Base-by-base conservation (phyloP, 1,140 invertebrate genomes). In the Drosophila subpulchrella region DNA sequence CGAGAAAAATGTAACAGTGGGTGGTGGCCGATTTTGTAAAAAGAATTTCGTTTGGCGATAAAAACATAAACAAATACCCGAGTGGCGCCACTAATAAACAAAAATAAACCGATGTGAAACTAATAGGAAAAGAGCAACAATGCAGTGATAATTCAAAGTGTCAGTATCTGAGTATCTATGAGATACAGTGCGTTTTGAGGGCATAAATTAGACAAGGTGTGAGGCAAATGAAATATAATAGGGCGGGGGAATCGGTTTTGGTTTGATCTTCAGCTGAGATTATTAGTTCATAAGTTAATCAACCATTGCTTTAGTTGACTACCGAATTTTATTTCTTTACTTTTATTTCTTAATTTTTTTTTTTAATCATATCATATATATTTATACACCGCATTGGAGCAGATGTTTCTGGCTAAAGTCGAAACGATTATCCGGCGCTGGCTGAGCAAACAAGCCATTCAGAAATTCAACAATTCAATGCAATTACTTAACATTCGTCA, bases 401-500 rank as follows among this genome's bases (percentile, higher is more conserved):
- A 63, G 60, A 63, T 63, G 60, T 63, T 63, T 63, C 55, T 63
- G 55, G 30, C 59, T 60, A n/a, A 63, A 63, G 55, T 39, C 30
- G n/a, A 6, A 36, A 34, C 63, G 63, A 67, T 67, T 67, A 70
- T 68, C 46, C 24, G 24, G 32, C 61, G 48, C 47, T 53, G 60
- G 24, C 66, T 39, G 27, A 50, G 30, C 62, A 48, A 63, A 27
- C 13, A 55, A 7, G 10, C 13, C 57, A 58, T 58, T 46, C 42
- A 42, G n/a, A 59, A 66, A 42, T 36, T 34, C 27, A 48, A 27
- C 55, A 34, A 27, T 54, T 60, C 55, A 72, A 73, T 72, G 67
- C 70, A 73, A 73, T 73, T 73, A 73, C 70, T 73, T 73, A 73
- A 73, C 70, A 73, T 73, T 73, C 70, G 57, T 72, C 48, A 47